Base-by-base conservation (phyloP, 2,797 vertebrate species). In the Thripadectes ignobilis region DNA sequence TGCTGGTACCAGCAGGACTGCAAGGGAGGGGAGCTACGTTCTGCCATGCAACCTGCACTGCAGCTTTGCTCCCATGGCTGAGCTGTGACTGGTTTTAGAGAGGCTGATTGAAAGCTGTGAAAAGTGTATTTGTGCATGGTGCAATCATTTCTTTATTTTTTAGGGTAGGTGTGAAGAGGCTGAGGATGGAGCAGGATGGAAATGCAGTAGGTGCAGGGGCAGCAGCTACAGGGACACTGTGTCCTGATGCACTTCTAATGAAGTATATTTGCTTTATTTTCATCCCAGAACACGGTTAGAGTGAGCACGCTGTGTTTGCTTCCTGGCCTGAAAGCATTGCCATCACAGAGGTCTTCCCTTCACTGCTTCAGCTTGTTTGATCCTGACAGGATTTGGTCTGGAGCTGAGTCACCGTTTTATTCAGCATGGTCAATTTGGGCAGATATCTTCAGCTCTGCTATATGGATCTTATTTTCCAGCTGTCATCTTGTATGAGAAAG, bases 121-220 rank as follows among this genome's bases (percentile, higher is more conserved):
- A 14, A 54, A 13, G 12, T 9, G 7, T 32, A 38, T 57, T 67
- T 88, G 14, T 67, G 22, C 36, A 46, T 5, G 7, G 14, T 1
- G 2, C 17, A 59, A 45, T 9, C 0, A 57, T 46, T 75, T 49
- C 17, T 55, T 77, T 27, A 19, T 27, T 39, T 54, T 69, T 55
- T 26, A 48, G 12, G 6, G 17, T 13, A 55, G 36, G 3, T 4
- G 2, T 30, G 29, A 83, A 51, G 45, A 71, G 7, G 26, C 13
- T 81, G 69, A 61, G 49, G 45, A 55, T 32, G 10, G 18, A 76
- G 19, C 0, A 0, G 18, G 12, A 10, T 66, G 19, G 54, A 73
- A 54, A 14, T 32, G 30, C 24, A 30, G 43, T 34, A 66, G 15
- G 4, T 22, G 12, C 49, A 62, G 67, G 12, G 21, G 43, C 45